A percentile compares a stretch with the other conserved stretches of the same genome.
These are phyloP conservation scores for Psix sp. DNA, from an alignment of 1,140 invertebrate genomes.

Conservation along the genomic window DNA sequence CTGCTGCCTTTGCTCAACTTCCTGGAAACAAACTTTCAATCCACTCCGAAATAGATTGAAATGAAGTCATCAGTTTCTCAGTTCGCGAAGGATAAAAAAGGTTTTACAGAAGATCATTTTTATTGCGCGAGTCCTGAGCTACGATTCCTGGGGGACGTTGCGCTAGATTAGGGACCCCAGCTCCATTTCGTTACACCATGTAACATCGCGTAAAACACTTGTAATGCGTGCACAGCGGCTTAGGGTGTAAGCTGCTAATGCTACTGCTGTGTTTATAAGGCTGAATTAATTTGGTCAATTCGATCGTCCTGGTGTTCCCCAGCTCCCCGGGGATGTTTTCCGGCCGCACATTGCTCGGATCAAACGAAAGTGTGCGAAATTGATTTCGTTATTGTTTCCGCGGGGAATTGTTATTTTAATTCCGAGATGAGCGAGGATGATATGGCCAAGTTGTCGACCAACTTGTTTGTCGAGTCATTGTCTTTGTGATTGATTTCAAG, in stretches of 20 bases:
- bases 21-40: slow-evolving; percentile 37
- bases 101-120: slow-evolving; percentile 31
- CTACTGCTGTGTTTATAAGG: slow-evolving; percentile 71
- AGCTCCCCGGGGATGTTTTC: slow-evolving; percentile 40
- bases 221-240: slow-evolving; percentile 65
- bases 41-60: not conserved
- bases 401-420: slow-evolving; percentile 36
- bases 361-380: slow-evolving; percentile 39
- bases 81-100: not conserved
- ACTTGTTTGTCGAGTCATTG: slow-evolving; percentile 7
- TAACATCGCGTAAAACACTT: slow-evolving; percentile 75
- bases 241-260: slow-evolving; percentile 71
- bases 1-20: slow-evolving; percentile 10
- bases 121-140: slow-evolving; percentile 39
- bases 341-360: slow-evolving; percentile 26
- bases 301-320: slow-evolving; percentile 59
- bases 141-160: slow-evolving; percentile 73
- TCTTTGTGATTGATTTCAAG: slow-evolving; percentile 25
- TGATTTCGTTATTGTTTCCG: slow-evolving; percentile 49
- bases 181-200: slow-evolving; percentile 65
- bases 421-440: slow-evolving; percentile 4
- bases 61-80: slow-evolving; percentile 43
- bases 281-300: slow-evolving; percentile 74
- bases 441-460: not conserved
- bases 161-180: slow-evolving; percentile 75